Base-by-base conservation (phyloP, 2,113 vertebrate species). In the Pitta sordida region DNA sequence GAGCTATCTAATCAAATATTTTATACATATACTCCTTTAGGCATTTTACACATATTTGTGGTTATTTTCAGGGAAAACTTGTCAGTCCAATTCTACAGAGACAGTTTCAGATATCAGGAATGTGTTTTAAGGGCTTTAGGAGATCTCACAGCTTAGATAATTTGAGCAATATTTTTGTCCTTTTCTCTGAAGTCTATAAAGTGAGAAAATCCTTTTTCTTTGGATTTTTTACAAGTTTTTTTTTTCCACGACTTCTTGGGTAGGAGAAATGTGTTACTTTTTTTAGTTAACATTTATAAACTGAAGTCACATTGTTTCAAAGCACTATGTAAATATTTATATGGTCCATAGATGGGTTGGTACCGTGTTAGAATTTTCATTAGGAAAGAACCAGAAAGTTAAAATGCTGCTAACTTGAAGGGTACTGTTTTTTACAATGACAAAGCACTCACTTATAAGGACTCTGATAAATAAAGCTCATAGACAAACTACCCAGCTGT, bases 401-500 rank as follows among this genome's bases (percentile, higher is more conserved):
- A 37, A 93, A 73, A 41, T 73, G 11, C 51, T 82, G 53, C 39
- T 39, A 21, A 59, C 30, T 27, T 55, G 79, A 59, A 94, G 53
- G 24, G 23, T 64, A 36, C 49, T 69, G 14, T 53, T 92, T 65
- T 37, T 83, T 17, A 37, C n/a, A 26, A 63, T 52, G 87, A 55
- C 55, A 84, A 91, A 14, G 69, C 43, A 51, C n/a, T 84, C 48
- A 4, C 34, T 84, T 83, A 16, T 78, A 88, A 67, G 34, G 64
- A 59, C 39, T 91, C 58, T 69, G 84, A 74, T 88, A 78, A 94
- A 64, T 85, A 81, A 88, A 92, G 41, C 41, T 60, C 6, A 4
- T 43, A 79, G 59, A 80, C 79, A 86, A 93, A 94, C 85, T 92
- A 58, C 63, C 88, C 89, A 97, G 91, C 83, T 96, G 91, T 89